These are phyloP conservation scores for Manduca sexta DNA, from an alignment of 1,140 invertebrate genomes.

Conservation along the genomic window DNA sequence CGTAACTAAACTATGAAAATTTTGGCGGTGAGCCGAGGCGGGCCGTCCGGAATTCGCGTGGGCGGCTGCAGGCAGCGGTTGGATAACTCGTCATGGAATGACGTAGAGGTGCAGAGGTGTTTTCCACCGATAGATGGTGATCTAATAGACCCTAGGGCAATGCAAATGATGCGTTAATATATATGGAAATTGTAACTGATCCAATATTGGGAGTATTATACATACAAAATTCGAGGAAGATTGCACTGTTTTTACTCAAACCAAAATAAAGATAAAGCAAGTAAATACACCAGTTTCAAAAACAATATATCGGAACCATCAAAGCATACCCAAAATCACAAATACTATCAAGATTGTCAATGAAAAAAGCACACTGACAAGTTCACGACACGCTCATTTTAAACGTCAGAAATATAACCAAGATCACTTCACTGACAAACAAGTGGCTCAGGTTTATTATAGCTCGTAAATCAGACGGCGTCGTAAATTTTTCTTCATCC, in stretches of 20 bases:
- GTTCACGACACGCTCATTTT: too few relatives aligned
- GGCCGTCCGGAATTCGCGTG: constrained; percentile 57
- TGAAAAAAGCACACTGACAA: too few relatives aligned
- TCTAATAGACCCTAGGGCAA: constrained; percentile 33
- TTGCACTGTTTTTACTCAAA: too few relatives aligned
- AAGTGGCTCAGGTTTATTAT: constrained; percentile 17
- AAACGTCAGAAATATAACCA: too few relatives aligned
- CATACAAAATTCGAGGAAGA: too few relatives aligned
- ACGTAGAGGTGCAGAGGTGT: constrained; percentile 67
- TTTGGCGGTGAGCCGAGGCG: constrained; percentile 60
- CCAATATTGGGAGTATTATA: too few relatives aligned
- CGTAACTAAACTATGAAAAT: constrained; percentile 71
- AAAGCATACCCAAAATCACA: too few relatives aligned
- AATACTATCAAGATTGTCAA: too few relatives aligned
- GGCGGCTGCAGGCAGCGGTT: constrained; percentile 52
- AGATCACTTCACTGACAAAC: constrained; percentile 5
- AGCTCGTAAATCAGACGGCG: constrained; percentile 22
- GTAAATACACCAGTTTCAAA: too few relatives aligned
- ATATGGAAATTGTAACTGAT: too few relatives aligned
- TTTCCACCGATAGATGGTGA: constrained; percentile 66
- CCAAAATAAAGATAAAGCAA: too few relatives aligned
- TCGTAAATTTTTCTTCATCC: constrained; percentile 26
- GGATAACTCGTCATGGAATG: constrained; percentile 49
- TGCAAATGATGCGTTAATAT: constrained; percentile 12
- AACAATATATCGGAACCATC: too few relatives aligned